Evolutionary conservation across 2,797 vertebrate genomes (phyloP), one percentile per base, ranked within the genome.

Genomic region (Muscicapa striata): DNA sequence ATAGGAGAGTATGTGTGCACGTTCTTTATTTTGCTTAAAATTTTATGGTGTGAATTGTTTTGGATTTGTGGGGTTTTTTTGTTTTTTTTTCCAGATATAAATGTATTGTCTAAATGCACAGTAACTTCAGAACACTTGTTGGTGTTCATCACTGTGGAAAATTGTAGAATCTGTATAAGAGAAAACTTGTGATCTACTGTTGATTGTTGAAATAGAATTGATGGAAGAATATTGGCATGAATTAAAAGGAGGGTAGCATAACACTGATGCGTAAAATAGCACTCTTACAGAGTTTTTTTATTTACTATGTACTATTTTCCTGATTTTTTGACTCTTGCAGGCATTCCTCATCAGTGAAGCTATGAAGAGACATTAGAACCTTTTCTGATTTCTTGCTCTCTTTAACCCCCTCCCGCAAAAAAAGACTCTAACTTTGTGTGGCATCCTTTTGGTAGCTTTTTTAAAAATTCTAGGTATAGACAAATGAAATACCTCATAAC

Each of bases 401-500:
- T 3, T 57, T 70, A 54, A 21, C 4, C 10, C 3, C 9, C 5
- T 4, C 4, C 3, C 11, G 2, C 36, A 36, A 0, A 10, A 20
- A 19, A 27, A 15, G 4, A 21, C 12, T 12, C 23, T 22, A 48
- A 23, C 5, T 46, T 34, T 45, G 22, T 10, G 12, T 51, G 11
- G 8, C 4, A 19, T 40, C 3, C n/a, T 29, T 46, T 82, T 17
- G 14, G 27, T 55, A 51, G 6, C 3, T 78, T 51, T 62, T 57
- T 41, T 14, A 8, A 1, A 20, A 38, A 51, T 30, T 51, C 15
- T 51, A 36, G 8, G 4, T 49, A 7, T 38, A 49, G 23, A 38
- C 9, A 57, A 78, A 7, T 57, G 54, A 49, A 77, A 26, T 2
- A 23, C 3, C 1, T 40, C 19, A 3, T 18, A 93, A 40, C 5